Evolutionary conservation across 2,113 vertebrate species (phyloP).

Genomic region (Tragelaphus scriptus): DNA sequence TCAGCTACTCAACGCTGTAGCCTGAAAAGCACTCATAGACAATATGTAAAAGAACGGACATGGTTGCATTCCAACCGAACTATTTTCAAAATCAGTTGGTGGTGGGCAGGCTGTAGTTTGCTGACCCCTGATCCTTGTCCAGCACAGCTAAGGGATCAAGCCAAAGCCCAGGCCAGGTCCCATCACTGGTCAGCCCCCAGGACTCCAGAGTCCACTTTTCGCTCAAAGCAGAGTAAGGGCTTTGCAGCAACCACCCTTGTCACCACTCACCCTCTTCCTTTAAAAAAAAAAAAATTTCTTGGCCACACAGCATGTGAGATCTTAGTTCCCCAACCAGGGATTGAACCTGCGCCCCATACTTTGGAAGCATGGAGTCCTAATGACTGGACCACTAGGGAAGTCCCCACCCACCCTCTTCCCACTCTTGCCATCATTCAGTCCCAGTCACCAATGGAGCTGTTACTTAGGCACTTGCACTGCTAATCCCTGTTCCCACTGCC

Average conservation of each 20-base stretch:
- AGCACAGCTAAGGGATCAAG: not conserved
- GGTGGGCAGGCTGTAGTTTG: not conserved
- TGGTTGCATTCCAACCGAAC: not conserved
- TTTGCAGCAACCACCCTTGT: not conserved
- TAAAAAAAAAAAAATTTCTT: not conserved
- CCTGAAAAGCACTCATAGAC: not conserved
- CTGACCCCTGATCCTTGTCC: not conserved
- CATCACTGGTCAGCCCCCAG: too few species aligned
- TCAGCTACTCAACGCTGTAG: not conserved
- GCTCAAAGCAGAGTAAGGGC: not conserved
- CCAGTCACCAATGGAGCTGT: not conserved
- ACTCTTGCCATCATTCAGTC: not conserved
- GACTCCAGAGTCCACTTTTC: not conserved
- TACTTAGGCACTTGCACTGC: not conserved
- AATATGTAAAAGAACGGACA: rapidly evolving
- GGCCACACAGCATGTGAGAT: not conserved
- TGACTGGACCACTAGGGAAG: not conserved
- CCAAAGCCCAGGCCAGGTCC: too few species aligned
- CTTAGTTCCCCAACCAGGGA: not conserved
- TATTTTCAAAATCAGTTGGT: not conserved
- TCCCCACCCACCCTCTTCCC: not conserved
- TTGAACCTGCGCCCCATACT: not conserved
- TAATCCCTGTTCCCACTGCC: too few species aligned
- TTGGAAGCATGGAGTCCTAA: not conserved
- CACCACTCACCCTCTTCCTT: not conserved